Conservation (phyloP, 64 coral and sea anemone genomes). For the Porites lutea region DNA sequence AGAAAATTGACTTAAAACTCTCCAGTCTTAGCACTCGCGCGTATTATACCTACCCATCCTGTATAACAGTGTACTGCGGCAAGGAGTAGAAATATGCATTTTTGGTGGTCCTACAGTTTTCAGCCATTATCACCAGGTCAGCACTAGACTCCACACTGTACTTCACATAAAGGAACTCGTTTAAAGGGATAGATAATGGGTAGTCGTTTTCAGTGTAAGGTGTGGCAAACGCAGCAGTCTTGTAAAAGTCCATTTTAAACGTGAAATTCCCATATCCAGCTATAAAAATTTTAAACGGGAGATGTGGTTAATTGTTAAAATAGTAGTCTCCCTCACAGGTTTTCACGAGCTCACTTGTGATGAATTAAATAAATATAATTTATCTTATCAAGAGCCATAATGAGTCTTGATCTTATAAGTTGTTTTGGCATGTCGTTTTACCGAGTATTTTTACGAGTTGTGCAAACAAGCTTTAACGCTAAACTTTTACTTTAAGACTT, state of each 20-base stretch:
- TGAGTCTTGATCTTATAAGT: too few relatives aligned
- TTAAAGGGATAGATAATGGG: background rate
- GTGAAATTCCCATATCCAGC: conserved; percentile 33
- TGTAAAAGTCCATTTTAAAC: conserved; percentile 35
- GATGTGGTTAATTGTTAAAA: too few relatives aligned
- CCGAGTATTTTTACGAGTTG: too few relatives aligned
- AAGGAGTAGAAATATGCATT: conserved; percentile 5
- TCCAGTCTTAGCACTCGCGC: background rate
- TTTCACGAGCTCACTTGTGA: too few relatives aligned
- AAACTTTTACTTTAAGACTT: too few relatives aligned
- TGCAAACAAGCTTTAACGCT: too few relatives aligned
- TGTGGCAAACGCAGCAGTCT: background rate
- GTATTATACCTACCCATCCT: conserved; percentile 21
- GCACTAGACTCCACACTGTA: conserved; percentile 21
- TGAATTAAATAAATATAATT: too few relatives aligned
- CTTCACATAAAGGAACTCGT: background rate
- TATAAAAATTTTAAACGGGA: background rate
- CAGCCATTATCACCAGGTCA: conserved; percentile 39
- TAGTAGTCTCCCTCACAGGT: too few relatives aligned
- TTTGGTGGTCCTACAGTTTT: conserved; percentile 26
- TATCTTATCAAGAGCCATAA: too few relatives aligned
- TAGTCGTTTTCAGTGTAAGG: conserved; percentile 8
- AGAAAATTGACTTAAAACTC: background rate
- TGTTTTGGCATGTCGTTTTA: too few relatives aligned
- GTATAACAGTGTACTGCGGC: conserved; percentile 17